Percentiles rank a stretch among this genome's conserved stretches.
Evolutionary conservation across 2,797 vertebrate genomes (phyloP).

Genomic region (Eidolon dupreanum): DNA sequence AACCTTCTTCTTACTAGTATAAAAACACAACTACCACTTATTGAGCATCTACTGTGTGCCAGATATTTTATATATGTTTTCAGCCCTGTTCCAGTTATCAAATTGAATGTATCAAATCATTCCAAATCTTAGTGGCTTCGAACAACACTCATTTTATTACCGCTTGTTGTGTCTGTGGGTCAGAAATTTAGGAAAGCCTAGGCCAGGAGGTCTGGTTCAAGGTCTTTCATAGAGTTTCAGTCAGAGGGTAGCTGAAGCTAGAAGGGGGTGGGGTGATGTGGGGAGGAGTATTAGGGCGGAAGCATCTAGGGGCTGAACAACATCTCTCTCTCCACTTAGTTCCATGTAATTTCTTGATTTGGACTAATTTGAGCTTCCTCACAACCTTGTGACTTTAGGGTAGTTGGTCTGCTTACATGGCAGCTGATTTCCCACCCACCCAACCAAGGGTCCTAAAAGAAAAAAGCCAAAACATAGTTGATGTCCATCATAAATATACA

Average conservation of each 20-base stretch:
- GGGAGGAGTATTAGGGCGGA: background rate
- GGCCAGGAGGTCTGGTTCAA: background rate
- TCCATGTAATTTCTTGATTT: background rate
- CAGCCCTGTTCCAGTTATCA: background rate
- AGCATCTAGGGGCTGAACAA: background rate
- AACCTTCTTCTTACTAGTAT: background rate
- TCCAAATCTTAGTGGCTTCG: constrained; percentile 15
- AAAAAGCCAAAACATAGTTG: background rate
- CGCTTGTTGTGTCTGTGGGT: constrained; percentile 44
- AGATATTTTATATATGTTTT: background rate
- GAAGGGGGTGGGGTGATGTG: background rate
- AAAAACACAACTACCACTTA: background rate
- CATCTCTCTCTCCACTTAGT: background rate
- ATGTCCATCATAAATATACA: background rate
- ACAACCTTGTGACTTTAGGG: background rate
- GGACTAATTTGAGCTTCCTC: background rate
- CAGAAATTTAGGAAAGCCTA: background rate
- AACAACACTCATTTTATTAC: background rate
- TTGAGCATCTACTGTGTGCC: background rate
- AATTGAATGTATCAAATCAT: background rate
- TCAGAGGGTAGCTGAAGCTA: background rate
- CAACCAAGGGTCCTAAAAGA: background rate
- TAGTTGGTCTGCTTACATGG: background rate
- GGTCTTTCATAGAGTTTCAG: background rate
- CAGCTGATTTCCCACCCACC: background rate